These are phyloP conservation scores for Neoniphon sammara DNA, from an alignment of 2,797 vertebrate genomes.

Conservation along the genomic window DNA sequence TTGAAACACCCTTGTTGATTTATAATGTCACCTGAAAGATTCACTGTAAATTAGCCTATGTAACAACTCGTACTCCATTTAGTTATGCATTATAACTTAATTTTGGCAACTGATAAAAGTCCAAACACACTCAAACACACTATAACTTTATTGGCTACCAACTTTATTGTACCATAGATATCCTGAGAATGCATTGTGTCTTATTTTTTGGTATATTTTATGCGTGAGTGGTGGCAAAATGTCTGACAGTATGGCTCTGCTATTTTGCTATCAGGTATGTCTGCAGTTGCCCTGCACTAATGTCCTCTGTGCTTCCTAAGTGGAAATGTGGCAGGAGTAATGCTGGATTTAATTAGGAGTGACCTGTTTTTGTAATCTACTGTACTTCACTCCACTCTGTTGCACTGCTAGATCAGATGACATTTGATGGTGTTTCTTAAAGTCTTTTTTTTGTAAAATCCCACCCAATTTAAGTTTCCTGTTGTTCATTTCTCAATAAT, in stretches of 20 bases:
- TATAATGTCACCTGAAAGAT: too few species aligned
- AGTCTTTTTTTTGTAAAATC: too few species aligned
- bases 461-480: background rate
- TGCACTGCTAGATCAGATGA: background rate
- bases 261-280: background rate
- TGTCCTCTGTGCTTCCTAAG: slow-evolving; percentile 21
- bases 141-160: too few species aligned
- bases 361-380: slow-evolving; percentile 26
- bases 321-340: slow-evolving; percentile 14
- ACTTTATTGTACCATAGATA: too few species aligned
- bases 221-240: too few species aligned
- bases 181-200: too few species aligned
- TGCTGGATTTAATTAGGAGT: slow-evolving; percentile 34
- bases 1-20: too few species aligned
- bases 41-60: too few species aligned
- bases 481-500: background rate
- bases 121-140: too few species aligned
- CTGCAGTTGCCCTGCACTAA: slow-evolving; percentile 17
- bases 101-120: too few species aligned
- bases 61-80: too few species aligned
- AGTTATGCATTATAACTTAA: slow-evolving; percentile 5
- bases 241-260: background rate
- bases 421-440: slow-evolving; percentile 6
- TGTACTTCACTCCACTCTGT: background rate
- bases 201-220: too few species aligned